Evolutionary conservation across 2,888 invertebrate species (phyloP), one percentile per base, ranked within the genome.

Genomic region (Harmothoe impar): DNA sequence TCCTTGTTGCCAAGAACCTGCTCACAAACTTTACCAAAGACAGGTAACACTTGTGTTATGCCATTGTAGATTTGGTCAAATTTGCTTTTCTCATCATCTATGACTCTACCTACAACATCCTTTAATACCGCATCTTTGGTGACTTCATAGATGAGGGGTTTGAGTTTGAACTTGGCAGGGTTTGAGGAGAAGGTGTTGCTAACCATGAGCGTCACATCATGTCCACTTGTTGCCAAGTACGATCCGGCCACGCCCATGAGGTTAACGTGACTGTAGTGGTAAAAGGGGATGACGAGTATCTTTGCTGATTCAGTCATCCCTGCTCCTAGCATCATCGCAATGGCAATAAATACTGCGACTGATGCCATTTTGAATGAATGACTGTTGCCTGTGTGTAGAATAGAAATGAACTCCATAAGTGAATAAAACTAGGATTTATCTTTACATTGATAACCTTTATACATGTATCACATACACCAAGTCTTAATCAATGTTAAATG

Each of bases 251-350:
- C 43, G 7, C 23, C 43, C 23, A 84, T 33, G 35, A 84, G 33
- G 43, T 84, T 84, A 0, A 43, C 84, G 33, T 84, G 43, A 25
- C 84, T 84, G 84, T 84, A 84, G 51, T 84, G 84, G 84, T 84
- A 84, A 17, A 84, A 43, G 43, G 84, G 84, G n/a, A 84, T 43
- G 23, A 84, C n/a, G 12, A 84, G 84, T 10, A 84, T 84, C 17
- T 43, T 84, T 7, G 84, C 78, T 7, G 68, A n/a, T 68, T 29
- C 15, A 68, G 15, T 43, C 43, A 3, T 10, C 5, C 43, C 43
- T 7, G 10, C 43, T 43, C 43, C 43, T 7, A 43, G 43, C 43
- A 43, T 43, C 43, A 43, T 43, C 10, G 10, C 3, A 10, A 43
- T 43, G 3, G 10, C 10, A 43, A 10, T 43, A 7, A 43, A 7